These are phyloP conservation scores for Tigriopus californicus DNA, from an alignment of 2,888 invertebrate genomes.

Conservation along the genomic window DNA sequence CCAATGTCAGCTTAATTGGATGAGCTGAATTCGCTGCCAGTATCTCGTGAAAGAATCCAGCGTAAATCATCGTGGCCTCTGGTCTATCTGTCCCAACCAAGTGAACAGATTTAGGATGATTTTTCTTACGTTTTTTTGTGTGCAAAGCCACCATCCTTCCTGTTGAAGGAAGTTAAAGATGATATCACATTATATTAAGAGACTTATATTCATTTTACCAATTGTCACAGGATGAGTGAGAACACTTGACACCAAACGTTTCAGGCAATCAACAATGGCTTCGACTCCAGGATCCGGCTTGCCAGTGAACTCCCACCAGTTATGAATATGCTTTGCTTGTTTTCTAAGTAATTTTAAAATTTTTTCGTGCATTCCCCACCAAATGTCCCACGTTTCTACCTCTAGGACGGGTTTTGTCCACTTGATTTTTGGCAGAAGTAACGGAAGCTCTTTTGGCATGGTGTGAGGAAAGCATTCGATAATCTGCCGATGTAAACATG, in stretches of 20 bases:
- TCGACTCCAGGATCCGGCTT: slow-evolving; percentile 11
- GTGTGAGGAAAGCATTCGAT: slow-evolving; percentile 16
- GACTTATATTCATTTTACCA: neutral
- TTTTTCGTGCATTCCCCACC: slow-evolving; percentile 15
- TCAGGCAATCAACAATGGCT: neutral
- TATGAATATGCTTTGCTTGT: neutral
- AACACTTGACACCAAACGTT: slow-evolving; percentile 3
- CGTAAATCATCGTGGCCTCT: slow-evolving; percentile 16
- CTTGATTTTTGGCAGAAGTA: slow-evolving; percentile 10
- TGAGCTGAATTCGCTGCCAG: slow-evolving; percentile 6
- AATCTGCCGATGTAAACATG: neutral
- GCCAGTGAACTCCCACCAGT: slow-evolving; percentile 12
- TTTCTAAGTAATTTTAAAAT: slow-evolving; percentile 2
- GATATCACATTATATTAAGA: neutral
- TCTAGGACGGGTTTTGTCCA: slow-evolving; percentile 12
- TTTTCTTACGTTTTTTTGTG: slow-evolving; percentile 14
- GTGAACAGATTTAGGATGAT: slow-evolving; percentile 13
- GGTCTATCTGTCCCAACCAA: slow-evolving; percentile 12
- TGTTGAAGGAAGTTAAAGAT: neutral
- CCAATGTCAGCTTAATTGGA: slow-evolving; percentile 15
- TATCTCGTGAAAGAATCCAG: slow-evolving; percentile 15
- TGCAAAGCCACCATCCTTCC: neutral
- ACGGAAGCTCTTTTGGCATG: slow-evolving; percentile 9
- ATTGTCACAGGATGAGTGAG: slow-evolving; percentile 15
- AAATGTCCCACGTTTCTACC: slow-evolving; percentile 7